Evolutionary conservation across 2,113 vertebrate genomes (phyloP), one percentile per base, ranked within the genome.

Genomic region (Saguinus midas): DNA sequence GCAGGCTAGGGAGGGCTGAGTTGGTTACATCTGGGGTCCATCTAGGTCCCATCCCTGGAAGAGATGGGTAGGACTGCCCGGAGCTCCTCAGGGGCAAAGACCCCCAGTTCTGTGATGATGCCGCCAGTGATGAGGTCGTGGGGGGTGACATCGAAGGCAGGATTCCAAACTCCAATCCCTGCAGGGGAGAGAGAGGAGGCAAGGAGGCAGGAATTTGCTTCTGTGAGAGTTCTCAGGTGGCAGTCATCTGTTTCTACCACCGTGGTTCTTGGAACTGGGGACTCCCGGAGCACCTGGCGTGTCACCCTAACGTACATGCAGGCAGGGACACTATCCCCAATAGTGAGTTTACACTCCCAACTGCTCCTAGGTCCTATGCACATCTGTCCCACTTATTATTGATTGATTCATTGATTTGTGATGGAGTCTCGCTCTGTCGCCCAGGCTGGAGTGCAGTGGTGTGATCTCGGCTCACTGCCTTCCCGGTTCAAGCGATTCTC

Each of bases 151-250:
- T 99, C 99, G 1, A 99, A 99, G 4, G 99, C 99, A 0, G 99
- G 99, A 97, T 99, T 99, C 99, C 99, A 99, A 50, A 99, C 99
- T 1, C 98, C 98, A 7, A 99, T 99, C 35, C 99, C 99, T 99
- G 97, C 11, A 64, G 88, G 52, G 79, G 32, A 90, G n/a, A 87
- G 37, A 73, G 6, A 64, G 72, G n/a, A 73, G 18, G 4, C 8
- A 35, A 73, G 43, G 48, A 86, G 52, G 76, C 8, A 52, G 7
- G 52, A 20, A 18, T 17, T 14, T 16, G 48, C 55, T 27, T 43
- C 75, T 45, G 23, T 58, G 45, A 4, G 35, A 57, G 40, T 70
- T 40, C 57, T 66, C 37, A 66, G 17, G 23, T 35, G 70, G 14
- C 8, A 43, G 43, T 85, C 52, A 75, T 20, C 25, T 17, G 78